Evolutionary conservation across 2,113 vertebrate genomes (phyloP).

Genomic region (Semicossyphus pulcher): DNA sequence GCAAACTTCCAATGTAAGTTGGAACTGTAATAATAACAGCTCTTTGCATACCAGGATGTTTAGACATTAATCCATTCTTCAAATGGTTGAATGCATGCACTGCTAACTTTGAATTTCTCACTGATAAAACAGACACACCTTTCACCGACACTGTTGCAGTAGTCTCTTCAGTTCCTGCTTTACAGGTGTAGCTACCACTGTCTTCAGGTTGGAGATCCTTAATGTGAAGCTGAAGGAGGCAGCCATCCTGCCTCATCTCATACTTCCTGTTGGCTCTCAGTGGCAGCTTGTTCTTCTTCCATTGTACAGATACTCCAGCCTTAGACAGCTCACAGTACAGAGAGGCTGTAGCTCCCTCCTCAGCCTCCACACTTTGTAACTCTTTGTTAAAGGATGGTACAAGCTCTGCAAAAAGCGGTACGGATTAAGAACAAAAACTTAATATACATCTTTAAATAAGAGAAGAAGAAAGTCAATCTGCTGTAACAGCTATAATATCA

Average conservation of each 20-base stretch:
- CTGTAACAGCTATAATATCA: no score
- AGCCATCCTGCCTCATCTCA: constrained; percentile 79
- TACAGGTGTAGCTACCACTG: constrained; percentile 63
- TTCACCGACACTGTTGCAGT: constrained; percentile 74
- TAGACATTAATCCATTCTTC: no score
- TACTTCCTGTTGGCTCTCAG: constrained; percentile 71
- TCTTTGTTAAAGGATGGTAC: no score
- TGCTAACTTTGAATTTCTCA: not conserved
- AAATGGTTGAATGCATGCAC: no score
- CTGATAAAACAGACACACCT: constrained; percentile 73
- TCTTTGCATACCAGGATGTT: no score
- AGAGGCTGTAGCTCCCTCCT: not conserved
- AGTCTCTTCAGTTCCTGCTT: constrained; percentile 50
- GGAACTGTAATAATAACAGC: no score
- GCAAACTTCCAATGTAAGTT: no score
- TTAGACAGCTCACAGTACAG: constrained; percentile 72
- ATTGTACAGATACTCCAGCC: constrained; percentile 62
- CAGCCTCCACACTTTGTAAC: not conserved
- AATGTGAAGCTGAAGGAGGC: constrained; percentile 61
- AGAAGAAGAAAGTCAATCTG: no score
- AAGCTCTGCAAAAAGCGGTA: no score
- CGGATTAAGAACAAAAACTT: no score
- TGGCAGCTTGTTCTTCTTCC: constrained; percentile 71
- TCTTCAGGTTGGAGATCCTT: constrained; percentile 67
- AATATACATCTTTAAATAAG: no score